Conservation (phyloP, 2,888 invertebrate genomes). For the Melinaea menophilus region DNA sequence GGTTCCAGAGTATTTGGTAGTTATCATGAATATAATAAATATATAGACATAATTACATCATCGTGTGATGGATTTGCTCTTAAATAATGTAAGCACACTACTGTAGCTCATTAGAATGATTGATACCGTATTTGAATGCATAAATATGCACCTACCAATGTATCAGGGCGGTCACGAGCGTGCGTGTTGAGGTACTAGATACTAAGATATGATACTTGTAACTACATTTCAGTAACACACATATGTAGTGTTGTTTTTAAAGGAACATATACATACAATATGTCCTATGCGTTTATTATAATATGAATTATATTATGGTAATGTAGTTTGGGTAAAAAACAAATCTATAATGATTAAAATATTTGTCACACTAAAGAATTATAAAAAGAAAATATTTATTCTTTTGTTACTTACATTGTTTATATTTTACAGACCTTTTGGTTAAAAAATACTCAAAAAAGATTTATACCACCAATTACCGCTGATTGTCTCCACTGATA, state of each 20-base stretch:
- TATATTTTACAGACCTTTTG: slow-evolving; percentile 5
- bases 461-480: slow-evolving; percentile 60
- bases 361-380: no score
- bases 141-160: slow-evolving; percentile 63
- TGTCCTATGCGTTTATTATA: no score
- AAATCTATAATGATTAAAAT: no score
- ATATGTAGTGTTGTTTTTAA: no score
- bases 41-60: slow-evolving; percentile 16
- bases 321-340: no score
- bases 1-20: no score
- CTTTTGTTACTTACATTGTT: neutral
- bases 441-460: slow-evolving; percentile 36
- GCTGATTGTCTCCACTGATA: slow-evolving; percentile 65
- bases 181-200: slow-evolving; percentile 39
- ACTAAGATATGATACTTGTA: slow-evolving; percentile 14
- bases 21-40: no score
- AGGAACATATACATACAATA: no score
- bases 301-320: no score
- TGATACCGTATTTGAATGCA: slow-evolving; percentile 70
- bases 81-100: slow-evolving; percentile 40
- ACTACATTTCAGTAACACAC: slow-evolving; percentile 8
- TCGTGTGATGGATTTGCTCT: slow-evolving; percentile 43
- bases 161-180: slow-evolving; percentile 54
- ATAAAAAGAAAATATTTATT: no score
- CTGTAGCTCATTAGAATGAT: slow-evolving; percentile 74